phyloP scores from a whole-genome alignment of 2,797 vertebrate species.

The Acipenser transmontanus region DNA sequence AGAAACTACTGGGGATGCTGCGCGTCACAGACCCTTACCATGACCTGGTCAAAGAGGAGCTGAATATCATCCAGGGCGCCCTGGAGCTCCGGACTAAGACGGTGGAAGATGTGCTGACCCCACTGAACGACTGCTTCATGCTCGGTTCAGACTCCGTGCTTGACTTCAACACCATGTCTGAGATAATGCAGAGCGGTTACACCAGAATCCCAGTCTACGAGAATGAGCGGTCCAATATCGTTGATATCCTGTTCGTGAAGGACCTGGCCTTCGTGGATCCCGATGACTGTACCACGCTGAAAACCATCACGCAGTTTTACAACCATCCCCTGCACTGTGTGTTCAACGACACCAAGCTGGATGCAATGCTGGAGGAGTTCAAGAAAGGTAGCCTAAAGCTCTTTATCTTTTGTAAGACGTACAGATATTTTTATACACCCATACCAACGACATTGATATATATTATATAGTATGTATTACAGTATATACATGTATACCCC shows the following conservation, averaged over 20 bases:
- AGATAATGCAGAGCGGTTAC: conserved; percentile 92
- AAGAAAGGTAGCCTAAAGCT: conserved; percentile 76
- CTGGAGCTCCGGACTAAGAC: conserved; percentile 89
- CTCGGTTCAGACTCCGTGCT: conserved; percentile 78
- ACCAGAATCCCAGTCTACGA: conserved; percentile 92
- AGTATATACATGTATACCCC: no score
- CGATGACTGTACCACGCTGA: conserved; percentile 87
- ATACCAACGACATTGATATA: no score
- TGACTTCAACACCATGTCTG: conserved; percentile 89
- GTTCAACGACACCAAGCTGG: conserved; percentile 89
- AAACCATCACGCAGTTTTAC: conserved; percentile 95
- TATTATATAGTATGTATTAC: no score
- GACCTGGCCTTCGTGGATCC: conserved; percentile 95
- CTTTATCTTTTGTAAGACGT: no score
- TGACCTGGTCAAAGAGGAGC: conserved; percentile 88
- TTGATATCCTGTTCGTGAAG: conserved; percentile 92
- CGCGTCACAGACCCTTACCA: conserved; percentile 86
- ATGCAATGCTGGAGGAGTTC: conserved; percentile 91
- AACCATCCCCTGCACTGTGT: conserved; percentile 90
- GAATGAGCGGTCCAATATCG: conserved; percentile 85
- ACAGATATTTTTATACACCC: no score
- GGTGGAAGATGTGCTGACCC: conserved; percentile 88
- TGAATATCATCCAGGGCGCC: conserved; percentile 95
- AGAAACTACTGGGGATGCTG: conserved; percentile 87
- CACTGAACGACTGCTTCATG: conserved; percentile 92